Evolutionary conservation across 2,888 invertebrate species (phyloP).

Genomic region (Dascillus cervinus): DNA sequence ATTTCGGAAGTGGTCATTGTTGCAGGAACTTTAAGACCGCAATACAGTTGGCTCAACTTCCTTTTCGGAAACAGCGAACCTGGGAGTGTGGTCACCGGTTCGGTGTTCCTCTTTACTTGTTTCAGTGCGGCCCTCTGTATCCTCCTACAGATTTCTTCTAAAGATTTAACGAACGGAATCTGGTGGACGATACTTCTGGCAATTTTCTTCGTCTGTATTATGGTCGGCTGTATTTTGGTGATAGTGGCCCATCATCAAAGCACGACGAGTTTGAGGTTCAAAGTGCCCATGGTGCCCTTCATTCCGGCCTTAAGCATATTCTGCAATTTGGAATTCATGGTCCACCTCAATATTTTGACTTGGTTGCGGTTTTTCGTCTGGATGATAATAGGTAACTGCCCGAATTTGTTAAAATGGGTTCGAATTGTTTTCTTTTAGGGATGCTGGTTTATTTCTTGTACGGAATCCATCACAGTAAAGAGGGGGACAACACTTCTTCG

Average conservation of each 20-base stretch:
- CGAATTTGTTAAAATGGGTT: too few relatives aligned
- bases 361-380: constrained; percentile 82
- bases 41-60: constrained; percentile 68
- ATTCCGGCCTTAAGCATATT: constrained; percentile 73
- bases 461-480: constrained; percentile 79
- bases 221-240: constrained; percentile 60
- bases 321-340: constrained; percentile 76
- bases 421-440: constrained; percentile 46
- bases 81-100: constrained; percentile 63
- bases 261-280: constrained; percentile 61
- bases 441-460: constrained; percentile 76
- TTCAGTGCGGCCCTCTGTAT: constrained; percentile 64
- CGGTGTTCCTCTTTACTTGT: constrained; percentile 62
- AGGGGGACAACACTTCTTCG: constrained; percentile 54
- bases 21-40: constrained; percentile 72
- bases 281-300: constrained; percentile 74
- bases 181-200: constrained; percentile 66
- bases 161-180: constrained; percentile 45
- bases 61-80: constrained; percentile 67
- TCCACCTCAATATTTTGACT: constrained; percentile 69
- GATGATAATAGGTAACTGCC: constrained; percentile 67
- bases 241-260: constrained; percentile 68
- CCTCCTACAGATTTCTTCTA: constrained; percentile 51
- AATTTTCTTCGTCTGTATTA: constrained; percentile 53
- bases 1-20: constrained; percentile 41